Base-by-base conservation (phyloP, 2,113 vertebrate species). In the Monarcha castaneiventris region DNA sequence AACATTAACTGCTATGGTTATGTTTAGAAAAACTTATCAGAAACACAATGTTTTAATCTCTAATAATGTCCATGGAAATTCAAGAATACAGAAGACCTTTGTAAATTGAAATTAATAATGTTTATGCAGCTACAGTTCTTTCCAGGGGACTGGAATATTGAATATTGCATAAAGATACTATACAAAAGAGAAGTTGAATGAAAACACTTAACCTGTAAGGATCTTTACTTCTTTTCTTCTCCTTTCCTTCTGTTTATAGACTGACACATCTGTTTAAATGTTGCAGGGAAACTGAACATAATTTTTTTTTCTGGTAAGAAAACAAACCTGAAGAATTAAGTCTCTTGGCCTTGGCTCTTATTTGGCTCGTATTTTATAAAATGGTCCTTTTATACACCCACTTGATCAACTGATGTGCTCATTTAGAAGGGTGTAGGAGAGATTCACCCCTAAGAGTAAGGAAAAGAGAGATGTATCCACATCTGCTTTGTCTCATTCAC, bases 401-500 rank as follows among this genome's bases (percentile, higher is more conserved):
- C 56, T 73, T 77, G 37, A 93, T 61, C 20, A 94, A 61, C 27
- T 0, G 1, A 62, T 33, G 32, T 74, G 27, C 33, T 82, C 66
- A 29, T 79, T 94, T 73, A 84, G 58, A 84, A 64, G 13, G 68
- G 3, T 33, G 35, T 52, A 75, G 64, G 35, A 90, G 19, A 78
- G 20, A 78, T 67, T 90, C 79, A 90, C 17, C 41, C 27, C 16
- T 74, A 84, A 71, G 55, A 90, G 7, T 30, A 84, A 69, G 39
- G n/a, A 71, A 73, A 86, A 59, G 29, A 90, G 41, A 92, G 87
- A 64, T 72, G 14, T 59, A 85, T 76, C 83, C 87, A 90, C 86
- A 94, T 97, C 95, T 97, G 89, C 86, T 96, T 94, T 93, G 49
- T 96, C 87, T 96, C 69, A 26, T 30, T 96, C 88, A 94, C 91